Percentiles rank a stretch among this genome's conserved stretches.
Evolutionary conservation across 2,888 invertebrate genomes (phyloP).

Genomic region (Neelides folsomi): DNA sequence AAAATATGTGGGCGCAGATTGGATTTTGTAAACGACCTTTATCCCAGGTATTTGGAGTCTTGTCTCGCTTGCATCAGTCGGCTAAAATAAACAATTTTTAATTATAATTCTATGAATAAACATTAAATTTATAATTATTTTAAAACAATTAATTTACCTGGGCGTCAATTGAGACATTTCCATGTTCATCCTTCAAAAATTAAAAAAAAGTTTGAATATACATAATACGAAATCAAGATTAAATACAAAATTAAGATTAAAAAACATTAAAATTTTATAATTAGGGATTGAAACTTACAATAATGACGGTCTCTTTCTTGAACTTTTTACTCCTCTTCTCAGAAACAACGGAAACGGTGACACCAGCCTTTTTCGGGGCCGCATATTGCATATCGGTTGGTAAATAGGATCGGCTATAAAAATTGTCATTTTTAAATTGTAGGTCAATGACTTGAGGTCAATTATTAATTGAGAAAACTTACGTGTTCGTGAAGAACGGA

Average conservation of each 20-base stretch:
- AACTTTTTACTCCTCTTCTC: constrained; percentile 17
- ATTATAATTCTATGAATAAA: neutral
- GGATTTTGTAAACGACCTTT: too few relatives aligned
- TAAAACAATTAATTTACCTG: constrained; percentile 12
- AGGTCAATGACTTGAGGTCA: neutral
- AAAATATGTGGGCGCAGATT: too few relatives aligned
- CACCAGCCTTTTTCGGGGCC: constrained; percentile 39
- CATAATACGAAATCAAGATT: neutral
- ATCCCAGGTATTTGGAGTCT: constrained; percentile 61
- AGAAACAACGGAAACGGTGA: constrained; percentile 32
- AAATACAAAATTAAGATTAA: neutral
- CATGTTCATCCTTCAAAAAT: constrained; percentile 25
- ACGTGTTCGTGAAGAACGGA: constrained; percentile 52
- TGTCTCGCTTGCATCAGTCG: constrained; percentile 65
- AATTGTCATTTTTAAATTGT: neutral
- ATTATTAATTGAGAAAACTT: constrained; percentile 39
- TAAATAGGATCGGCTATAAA: constrained; percentile 45
- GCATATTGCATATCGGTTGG: constrained; percentile 59
- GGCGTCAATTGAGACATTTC: constrained; percentile 31
- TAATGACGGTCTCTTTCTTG: constrained; percentile 9
- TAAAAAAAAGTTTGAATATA: neutral
- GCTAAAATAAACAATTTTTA: constrained; percentile 41
- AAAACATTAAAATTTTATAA: neutral
- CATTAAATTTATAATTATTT: neutral
- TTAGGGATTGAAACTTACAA: constrained; percentile 8